Percentiles rank a stretch among this genome's conserved stretches.
Evolutionary conservation across 2,797 vertebrate genomes (phyloP).

Genomic region (Mormyrus proboscirostris): DNA sequence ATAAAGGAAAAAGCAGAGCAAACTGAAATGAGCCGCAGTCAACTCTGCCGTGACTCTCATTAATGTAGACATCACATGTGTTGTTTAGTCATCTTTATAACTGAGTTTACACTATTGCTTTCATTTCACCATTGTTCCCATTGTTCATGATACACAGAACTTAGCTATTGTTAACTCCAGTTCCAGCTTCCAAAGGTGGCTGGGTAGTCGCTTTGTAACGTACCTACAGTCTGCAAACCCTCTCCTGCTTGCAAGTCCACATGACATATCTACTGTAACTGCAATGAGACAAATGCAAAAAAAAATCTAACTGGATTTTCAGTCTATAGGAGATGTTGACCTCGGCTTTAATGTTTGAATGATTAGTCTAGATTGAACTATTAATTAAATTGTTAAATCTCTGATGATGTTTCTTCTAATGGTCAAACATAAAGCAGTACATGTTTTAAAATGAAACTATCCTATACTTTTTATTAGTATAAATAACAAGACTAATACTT

Average conservation of each 20-base stretch:
- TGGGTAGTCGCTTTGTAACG: background rate
- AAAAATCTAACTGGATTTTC: background rate
- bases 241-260: background rate
- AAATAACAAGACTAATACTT: background rate
- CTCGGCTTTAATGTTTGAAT: background rate
- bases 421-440: background rate
- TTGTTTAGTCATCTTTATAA: background rate
- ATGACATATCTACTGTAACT: background rate
- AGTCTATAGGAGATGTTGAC: background rate
- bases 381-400: background rate
- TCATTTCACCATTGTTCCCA: background rate
- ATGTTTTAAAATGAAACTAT: background rate
- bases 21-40: background rate
- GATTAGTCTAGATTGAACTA: background rate
- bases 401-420: background rate
- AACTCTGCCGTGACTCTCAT: background rate
- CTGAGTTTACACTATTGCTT: background rate
- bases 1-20: background rate
- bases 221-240: background rate
- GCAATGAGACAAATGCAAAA: background rate
- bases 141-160: background rate
- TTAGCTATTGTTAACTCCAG: background rate
- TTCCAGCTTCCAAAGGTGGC: background rate
- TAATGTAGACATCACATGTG: background rate
- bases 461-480: background rate